Percentiles rank a stretch among this genome's conserved stretches.
phyloP scores from a whole-genome alignment of 2,797 vertebrate species.

The Platalea minor region DNA sequence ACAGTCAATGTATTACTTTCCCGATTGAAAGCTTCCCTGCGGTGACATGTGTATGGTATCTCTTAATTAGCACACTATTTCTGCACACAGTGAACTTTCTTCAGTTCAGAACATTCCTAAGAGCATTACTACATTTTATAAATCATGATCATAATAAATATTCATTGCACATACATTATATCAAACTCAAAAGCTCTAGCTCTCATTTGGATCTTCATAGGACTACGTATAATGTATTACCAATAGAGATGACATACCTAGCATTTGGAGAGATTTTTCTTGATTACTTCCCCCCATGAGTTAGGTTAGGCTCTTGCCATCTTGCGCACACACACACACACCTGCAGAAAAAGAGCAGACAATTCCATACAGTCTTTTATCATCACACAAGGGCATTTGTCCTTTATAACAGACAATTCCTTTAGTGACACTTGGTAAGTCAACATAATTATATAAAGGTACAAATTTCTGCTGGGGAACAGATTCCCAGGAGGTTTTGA shows the following conservation, averaged over 20 bases:
- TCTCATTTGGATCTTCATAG: neutral
- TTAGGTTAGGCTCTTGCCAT: neutral
- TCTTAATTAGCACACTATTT: slow-evolving; percentile 8
- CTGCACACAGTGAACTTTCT: neutral
- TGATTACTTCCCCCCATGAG: neutral
- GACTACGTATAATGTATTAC: neutral
- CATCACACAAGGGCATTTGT: neutral
- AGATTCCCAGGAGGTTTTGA: neutral
- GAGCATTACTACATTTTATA: neutral
- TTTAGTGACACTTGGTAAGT: neutral
- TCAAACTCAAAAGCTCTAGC: neutral
- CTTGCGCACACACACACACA: neutral
- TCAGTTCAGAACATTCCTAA: slow-evolving; percentile 7
- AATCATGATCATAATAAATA: neutral
- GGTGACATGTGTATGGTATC: neutral
- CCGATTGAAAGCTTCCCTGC: neutral
- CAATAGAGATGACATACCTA: neutral
- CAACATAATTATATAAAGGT: neutral
- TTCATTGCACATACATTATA: neutral
- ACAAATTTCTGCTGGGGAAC: neutral
- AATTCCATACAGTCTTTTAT: neutral
- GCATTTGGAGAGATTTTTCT: slow-evolving; percentile 3
- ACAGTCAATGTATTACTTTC: neutral
- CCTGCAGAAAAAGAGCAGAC: neutral
- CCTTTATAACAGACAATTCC: neutral